These are phyloP conservation scores for Henricia sp. DNA, from an alignment of 53 echinoderm and acorn worm genomes.

Conservation along the genomic window DNA sequence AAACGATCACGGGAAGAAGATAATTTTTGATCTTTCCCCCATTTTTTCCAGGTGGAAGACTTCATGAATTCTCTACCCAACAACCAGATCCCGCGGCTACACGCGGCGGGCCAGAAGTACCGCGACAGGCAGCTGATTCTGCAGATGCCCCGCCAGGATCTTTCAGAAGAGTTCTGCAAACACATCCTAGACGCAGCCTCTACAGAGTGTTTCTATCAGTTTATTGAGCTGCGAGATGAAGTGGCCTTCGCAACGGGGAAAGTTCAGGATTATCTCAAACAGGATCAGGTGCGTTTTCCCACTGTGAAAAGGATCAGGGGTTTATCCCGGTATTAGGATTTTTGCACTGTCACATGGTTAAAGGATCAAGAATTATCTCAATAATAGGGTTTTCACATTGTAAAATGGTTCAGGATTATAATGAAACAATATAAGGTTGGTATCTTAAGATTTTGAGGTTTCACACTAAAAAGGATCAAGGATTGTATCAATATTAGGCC, in stretches of 20 bases:
- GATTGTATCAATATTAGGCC: too few relatives aligned
- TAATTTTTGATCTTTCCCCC: not conserved
- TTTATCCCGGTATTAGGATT: too few relatives aligned
- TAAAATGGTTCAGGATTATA: too few relatives aligned
- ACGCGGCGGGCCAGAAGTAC: conserved; percentile 92
- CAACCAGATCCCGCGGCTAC: conserved; percentile 92
- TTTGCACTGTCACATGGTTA: too few relatives aligned
- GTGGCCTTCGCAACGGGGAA: conserved; percentile 86
- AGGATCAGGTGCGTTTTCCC: conserved; percentile 93
- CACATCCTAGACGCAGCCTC: conserved; percentile 88
- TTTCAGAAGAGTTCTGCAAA: conserved; percentile 86
- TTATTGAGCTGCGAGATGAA: conserved; percentile 90
- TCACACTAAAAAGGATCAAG: too few relatives aligned
- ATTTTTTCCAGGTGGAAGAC: conserved; percentile 82
- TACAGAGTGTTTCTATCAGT: conserved; percentile 89
- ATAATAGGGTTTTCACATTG: too few relatives aligned
- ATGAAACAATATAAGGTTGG: too few relatives aligned
- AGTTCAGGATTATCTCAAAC: conserved; percentile 91
- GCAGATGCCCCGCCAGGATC: conserved; percentile 96
- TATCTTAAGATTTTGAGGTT: too few relatives aligned
- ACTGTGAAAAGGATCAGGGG: too few relatives aligned
- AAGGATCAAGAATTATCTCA: too few relatives aligned
- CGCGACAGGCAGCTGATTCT: conserved; percentile 93
- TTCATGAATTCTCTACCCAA: conserved; percentile 99
- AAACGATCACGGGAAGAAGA: too few relatives aligned